Percentiles rank a stretch among this genome's conserved stretches.
Evolutionary conservation across 2,113 vertebrate genomes (phyloP).

Genomic region (Chlorodrepanis virens): DNA sequence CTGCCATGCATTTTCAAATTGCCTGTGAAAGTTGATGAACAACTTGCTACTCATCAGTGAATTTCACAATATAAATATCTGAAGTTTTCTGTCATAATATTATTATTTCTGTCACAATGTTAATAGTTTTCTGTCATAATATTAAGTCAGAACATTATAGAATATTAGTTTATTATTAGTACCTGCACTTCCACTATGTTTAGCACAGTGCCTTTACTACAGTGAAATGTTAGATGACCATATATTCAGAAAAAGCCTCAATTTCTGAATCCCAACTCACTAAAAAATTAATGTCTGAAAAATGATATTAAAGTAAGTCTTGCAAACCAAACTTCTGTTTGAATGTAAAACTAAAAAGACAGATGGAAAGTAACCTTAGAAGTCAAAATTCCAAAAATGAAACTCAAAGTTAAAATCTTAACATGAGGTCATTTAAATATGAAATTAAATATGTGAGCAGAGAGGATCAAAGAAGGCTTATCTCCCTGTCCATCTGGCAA

Average conservation of each 20-base stretch:
- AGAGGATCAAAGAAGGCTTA: neutral
- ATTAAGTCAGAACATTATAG: neutral
- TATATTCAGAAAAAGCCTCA: neutral
- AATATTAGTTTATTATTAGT: neutral
- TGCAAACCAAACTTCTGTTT: neutral
- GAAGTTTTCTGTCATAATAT: neutral
- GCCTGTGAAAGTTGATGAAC: neutral
- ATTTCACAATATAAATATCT: neutral
- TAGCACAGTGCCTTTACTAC: neutral
- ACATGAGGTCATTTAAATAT: neutral
- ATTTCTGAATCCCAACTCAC: neutral
- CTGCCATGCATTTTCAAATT: neutral
- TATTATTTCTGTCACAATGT: neutral
- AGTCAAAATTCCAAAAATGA: neutral
- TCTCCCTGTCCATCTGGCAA: neutral
- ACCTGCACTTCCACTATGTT: neutral
- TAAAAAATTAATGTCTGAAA: neutral
- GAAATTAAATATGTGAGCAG: neutral
- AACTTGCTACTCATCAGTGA: neutral
- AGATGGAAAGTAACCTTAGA: neutral
- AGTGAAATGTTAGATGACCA: neutral
- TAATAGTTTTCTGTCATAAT: neutral
- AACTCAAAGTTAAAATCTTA: neutral
- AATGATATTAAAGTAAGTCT: neutral
- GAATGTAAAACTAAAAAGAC: neutral